Conservation (phyloP, 2,888 invertebrate genomes). For the Silvanus unidentatus region DNA sequence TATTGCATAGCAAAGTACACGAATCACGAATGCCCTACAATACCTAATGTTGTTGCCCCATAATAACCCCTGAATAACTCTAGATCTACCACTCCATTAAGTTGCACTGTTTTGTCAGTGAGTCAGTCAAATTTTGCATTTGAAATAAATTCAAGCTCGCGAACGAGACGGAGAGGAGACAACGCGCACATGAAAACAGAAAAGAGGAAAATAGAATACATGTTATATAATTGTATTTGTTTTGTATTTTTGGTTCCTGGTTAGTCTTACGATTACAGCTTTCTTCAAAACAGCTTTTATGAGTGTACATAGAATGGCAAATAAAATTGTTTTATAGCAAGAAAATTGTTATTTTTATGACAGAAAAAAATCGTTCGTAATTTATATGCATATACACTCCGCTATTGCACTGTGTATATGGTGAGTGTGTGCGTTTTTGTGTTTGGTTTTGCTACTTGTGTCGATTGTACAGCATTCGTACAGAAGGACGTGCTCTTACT, state of each 20-base stretch:
- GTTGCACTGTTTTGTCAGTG: no score
- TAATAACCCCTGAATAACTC: no score
- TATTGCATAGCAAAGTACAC: no score
- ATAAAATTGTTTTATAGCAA: slow-evolving; percentile 37
- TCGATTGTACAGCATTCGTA: slow-evolving; percentile 3
- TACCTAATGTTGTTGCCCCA: no score
- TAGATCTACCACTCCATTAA: no score
- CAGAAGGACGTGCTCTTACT: background rate
- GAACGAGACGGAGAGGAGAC: no score
- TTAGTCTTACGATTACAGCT: slow-evolving; percentile 33
- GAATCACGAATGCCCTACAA: no score
- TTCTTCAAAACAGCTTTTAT: slow-evolving; percentile 34
- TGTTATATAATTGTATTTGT: slow-evolving; percentile 19
- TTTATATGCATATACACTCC: slow-evolving; percentile 32
- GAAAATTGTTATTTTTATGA: slow-evolving; percentile 38
- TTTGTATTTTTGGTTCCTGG: slow-evolving; percentile 22
- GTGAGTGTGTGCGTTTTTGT: no score
- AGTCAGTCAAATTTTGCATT: no score
- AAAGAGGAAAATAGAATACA: no score
- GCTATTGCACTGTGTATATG: slow-evolving; percentile 6
- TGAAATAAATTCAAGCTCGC: no score
- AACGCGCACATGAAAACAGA: no score
- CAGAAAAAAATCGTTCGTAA: slow-evolving; percentile 33
- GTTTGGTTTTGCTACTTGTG: background rate
- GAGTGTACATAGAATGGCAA: slow-evolving; percentile 30